Base-by-base conservation (phyloP, 2,797 vertebrate species). In the Knipowitschia caucasica region DNA sequence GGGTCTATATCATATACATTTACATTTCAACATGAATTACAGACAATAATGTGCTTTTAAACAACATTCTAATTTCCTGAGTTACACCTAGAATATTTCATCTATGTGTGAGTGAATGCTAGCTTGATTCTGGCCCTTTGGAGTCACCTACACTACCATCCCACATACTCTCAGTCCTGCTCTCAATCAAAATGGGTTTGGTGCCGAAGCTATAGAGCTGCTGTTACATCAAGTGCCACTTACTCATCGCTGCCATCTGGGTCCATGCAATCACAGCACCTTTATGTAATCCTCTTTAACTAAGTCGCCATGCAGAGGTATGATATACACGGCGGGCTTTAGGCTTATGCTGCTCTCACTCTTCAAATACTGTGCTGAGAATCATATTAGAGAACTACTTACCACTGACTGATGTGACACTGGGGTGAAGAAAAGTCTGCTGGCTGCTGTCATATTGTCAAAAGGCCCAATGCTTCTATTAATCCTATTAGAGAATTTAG, bases 171-270 rank as follows among this genome's bases (percentile, higher is more conserved):
- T 75, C 78, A 67, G 68, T 76, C 62, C 66, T 66, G 62, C 31
- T 64, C 53, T 74, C 80, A 82, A 85, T 89, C 78, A 85, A 80
- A 86, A 86, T 77, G 68, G 68, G 71, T 78, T 84, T 69, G 75
- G 80, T 83, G 69, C 70, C 71, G 79, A 56, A 73, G 77, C 60
- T 61, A 67, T 67, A 83, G 68, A 82, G 73, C 67, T 51, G 77
- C 40, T 64, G 50, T 78, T 72, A 71, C 78, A 77, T 84, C 76
- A 80, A 71, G 63, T 77, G 83, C 55, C 75, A 75, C 68, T 75
- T 65, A 53, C 65, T 66, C 31, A 30, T 59, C 71, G 52, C 67
- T 71, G 64, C 78, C 77, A 83, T 85, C 78, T 84, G 81, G 75
- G 56, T 43, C 57, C 7, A 4, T 23, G 53, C 53, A 61, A 56